Evolutionary conservation across 1,140 invertebrate genomes (phyloP), one percentile per base, ranked within the genome.

Genomic region (Helicorthomorpha holstii): DNA sequence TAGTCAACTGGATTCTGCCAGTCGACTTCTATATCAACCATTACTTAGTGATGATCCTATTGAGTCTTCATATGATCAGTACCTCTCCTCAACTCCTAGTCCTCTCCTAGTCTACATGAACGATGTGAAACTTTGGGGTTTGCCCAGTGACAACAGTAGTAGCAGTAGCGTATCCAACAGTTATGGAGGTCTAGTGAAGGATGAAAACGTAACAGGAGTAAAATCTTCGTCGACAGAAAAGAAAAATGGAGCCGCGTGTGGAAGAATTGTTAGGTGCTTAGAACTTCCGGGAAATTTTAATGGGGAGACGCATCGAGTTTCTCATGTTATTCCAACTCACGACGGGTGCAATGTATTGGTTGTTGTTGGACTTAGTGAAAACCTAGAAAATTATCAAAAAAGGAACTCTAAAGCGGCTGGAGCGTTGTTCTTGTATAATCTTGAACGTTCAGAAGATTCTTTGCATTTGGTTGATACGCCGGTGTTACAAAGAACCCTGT

Each of bases 331-430:
- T 42, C 63, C 64, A 7, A 63, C 60, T 21, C 42, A 59, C 21
- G 65, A 67, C 54, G 56, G 56, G 48, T 58, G 60, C 22, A 59
- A 63, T 61, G 48, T 64, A 24, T 51, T 67, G 24, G 64, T 67
- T 1, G 56, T 61, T 29, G 54, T 67, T 34, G 29, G 29, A 34
- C 29, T 34, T 34, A 16, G 29, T 16, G 16, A 16, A 7, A 34
- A 16, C 16, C 7, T 34, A 7, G 29, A 16, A 34, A 7, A 34
- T 7, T 7, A 34, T 16, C 16, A 16, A 7, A 34, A 7, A 7
- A 7, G 7, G 7, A 16, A 34, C 16, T 7, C 29, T 7, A 56
- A 59, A 42, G 58, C 60, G 21, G 45, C 22, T 16, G 55, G 55
- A 14, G 55, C 52, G 23, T 7, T 34, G 7, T 34, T 34, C 16